Base-by-base conservation (phyloP, 1,140 invertebrate species). In the Fopius arisanus region DNA sequence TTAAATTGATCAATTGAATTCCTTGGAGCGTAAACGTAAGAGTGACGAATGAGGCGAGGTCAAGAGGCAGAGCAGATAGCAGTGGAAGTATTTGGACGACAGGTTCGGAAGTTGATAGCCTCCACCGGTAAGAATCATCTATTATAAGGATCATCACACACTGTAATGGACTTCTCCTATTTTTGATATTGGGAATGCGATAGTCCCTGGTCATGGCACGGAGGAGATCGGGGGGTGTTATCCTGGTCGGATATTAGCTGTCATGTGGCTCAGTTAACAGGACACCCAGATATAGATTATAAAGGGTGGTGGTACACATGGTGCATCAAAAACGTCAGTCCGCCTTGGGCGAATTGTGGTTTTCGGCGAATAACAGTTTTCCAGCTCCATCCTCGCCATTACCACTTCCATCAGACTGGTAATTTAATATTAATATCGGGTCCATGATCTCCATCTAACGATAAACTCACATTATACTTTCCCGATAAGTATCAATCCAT, bases 181-280 rank as follows among this genome's bases (percentile, higher is more conserved):
- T 73, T 78, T 80, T 78, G 75, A 77, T 78, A 78, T 72, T 69
- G 62, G 65, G 37, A 54, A 76, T 76, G 77, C 71, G 77, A 81
- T 75, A 76, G 79, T 76, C 79, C 72, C 37, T 74, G 76, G 70
- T 71, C 74, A 77, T 59, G 63, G 65, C 16, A 21, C 65, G 73
- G 41, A 59, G 73, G 37, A 65, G 43, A 43, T 63, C 80, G 82
- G 81, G 82, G 82, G 83, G 84, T 86, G 85, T 85, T 87, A 87
- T 88, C 84, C 86, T 82, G 83, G 80, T 78, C 83, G 87, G 87
- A 87, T 88, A 88, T 88, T 88, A 88, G 84, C 86, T 88, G 87
- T 88, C 87, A 85, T 79, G 82, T 82, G 83, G 81, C 85, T 87
- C 84, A 84, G 79, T 87, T 83, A 85, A 87, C 85, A 74, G 80